Evolutionary conservation across 2,797 vertebrate genomes (phyloP).

Genomic region (Pseudochirops corinnae): DNA sequence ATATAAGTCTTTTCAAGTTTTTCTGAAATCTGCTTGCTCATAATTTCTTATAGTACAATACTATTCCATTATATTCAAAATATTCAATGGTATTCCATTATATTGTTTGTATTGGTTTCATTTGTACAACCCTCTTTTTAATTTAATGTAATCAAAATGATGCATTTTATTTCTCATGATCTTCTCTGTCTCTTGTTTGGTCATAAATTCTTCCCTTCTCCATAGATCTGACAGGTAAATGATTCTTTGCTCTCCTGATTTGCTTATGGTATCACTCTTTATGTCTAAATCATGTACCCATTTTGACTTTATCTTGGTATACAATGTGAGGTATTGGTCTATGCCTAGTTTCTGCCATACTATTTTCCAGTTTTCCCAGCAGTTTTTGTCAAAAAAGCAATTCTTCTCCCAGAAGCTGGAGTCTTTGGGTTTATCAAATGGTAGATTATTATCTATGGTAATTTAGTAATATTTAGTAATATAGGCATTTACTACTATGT

Average conservation of each 20-base stretch:
- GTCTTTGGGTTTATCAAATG: no score
- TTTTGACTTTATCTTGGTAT: not conserved
- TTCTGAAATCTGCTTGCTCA: no score
- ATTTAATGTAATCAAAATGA: not conserved
- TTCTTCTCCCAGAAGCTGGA: no score
- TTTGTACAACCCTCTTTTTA: not conserved
- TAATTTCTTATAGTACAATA: no score
- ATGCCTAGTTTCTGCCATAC: not conserved
- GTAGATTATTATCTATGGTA: not conserved
- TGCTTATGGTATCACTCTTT: not conserved
- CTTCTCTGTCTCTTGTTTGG: not conserved
- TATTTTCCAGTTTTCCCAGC: not conserved
- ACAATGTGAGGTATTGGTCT: not conserved
- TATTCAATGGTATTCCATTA: no score
- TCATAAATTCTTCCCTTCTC: not conserved
- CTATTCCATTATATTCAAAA: no score
- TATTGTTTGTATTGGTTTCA: not conserved
- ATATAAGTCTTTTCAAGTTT: no score
- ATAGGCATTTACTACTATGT: not conserved
- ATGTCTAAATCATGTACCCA: not conserved
- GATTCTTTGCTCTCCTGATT: not conserved
- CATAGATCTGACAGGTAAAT: not conserved
- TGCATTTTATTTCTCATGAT: not conserved
- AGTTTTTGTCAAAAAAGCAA: not conserved
- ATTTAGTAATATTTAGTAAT: no score